These are phyloP conservation scores for Epinephelus malabaricus DNA, from an alignment of 2,797 vertebrate species.

Conservation along the genomic window DNA sequence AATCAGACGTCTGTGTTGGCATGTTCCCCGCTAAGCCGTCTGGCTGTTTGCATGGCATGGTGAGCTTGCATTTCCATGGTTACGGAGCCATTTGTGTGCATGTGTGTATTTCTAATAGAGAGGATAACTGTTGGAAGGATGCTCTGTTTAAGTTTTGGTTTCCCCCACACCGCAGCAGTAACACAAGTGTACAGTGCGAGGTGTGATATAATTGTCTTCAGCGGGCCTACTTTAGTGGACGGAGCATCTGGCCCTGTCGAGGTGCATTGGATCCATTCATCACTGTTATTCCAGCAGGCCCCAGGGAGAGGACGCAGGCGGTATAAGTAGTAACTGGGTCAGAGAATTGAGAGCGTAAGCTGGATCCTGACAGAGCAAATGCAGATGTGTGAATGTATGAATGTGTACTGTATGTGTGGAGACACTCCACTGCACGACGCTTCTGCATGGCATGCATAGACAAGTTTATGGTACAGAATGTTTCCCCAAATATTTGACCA, in stretches of 20 bases:
- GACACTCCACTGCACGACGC: conserved; percentile 4
- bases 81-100: conserved; percentile 12
- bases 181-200: conserved; percentile 5
- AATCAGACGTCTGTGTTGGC: conserved; percentile 43
- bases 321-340: conserved; percentile 78
- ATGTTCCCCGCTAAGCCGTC: conserved; percentile 38
- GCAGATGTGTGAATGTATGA: conserved; percentile 37
- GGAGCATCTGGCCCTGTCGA: conserved; percentile 52
- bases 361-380: conserved; percentile 67
- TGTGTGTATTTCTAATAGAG: background rate
- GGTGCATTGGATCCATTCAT: conserved; percentile 61
- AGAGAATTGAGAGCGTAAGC: conserved; percentile 64
- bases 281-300: conserved; percentile 53
- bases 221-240: conserved; percentile 16
- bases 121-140: background rate
- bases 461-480: background rate
- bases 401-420: background rate
- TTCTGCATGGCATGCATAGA: conserved; percentile 44
- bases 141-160: conserved; percentile 9
- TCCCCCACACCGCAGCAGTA: background rate
- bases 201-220: background rate
- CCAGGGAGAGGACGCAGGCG: conserved; percentile 50
- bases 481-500: conserved; percentile 37
- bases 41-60: conserved; percentile 56
- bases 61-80: conserved; percentile 42